Evolutionary conservation across 1,140 invertebrate species (phyloP).

Genomic region (Zaprionus nigranus): DNA sequence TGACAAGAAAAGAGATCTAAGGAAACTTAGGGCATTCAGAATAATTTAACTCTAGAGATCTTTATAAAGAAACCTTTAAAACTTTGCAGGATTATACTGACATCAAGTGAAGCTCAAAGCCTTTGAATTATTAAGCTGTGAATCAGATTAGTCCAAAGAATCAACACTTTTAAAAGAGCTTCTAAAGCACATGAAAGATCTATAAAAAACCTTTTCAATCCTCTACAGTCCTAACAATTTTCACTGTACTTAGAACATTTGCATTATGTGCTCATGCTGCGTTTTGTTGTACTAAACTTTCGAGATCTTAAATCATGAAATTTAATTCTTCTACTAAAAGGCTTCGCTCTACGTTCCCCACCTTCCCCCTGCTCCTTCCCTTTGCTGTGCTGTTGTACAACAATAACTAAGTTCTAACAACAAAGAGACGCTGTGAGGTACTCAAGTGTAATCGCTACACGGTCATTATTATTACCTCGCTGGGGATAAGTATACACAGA

Average conservation of each 20-base stretch:
- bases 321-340: neutral
- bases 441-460: slow-evolving; percentile 78
- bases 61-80: too few relatives aligned
- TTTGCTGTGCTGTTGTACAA: neutral
- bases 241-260: neutral
- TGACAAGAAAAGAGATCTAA: too few relatives aligned
- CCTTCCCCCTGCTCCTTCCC: neutral
- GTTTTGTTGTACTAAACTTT: slow-evolving; percentile 4
- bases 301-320: slow-evolving; percentile 10
- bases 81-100: too few relatives aligned
- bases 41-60: too few relatives aligned
- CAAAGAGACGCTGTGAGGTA: slow-evolving; percentile 51
- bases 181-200: neutral
- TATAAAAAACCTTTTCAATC: neutral
- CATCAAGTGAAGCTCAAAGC: too few relatives aligned
- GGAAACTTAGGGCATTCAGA: too few relatives aligned
- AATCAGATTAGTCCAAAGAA: neutral
- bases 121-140: too few relatives aligned
- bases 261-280: neutral
- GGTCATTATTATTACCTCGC: slow-evolving; percentile 80
- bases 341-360: neutral
- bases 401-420: slow-evolving; percentile 53
- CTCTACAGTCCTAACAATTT: neutral
- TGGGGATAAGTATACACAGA: slow-evolving; percentile 64
- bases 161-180: neutral